phyloP scores from a whole-genome alignment of 2,888 invertebrate species.

The Beris chalybata region DNA sequence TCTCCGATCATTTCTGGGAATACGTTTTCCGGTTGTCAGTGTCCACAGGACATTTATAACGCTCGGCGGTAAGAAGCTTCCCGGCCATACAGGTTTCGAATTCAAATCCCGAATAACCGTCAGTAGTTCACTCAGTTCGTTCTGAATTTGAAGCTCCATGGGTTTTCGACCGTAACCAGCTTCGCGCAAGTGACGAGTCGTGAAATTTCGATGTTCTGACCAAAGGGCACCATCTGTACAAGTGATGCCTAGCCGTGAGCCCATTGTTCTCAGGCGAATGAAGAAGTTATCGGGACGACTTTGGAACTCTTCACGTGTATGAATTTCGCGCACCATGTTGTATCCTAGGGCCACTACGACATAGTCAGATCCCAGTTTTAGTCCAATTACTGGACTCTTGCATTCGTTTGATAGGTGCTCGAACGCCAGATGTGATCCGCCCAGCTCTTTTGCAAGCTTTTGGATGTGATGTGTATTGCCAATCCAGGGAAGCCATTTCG shows the following conservation, averaged over 20 bases:
- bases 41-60: slow-evolving; percentile 70
- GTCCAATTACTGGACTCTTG: slow-evolving; percentile 60
- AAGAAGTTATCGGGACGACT: slow-evolving; percentile 70
- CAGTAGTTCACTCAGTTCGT: slow-evolving; percentile 59
- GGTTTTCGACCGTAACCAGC: slow-evolving; percentile 62
- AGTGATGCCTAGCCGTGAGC: slow-evolving; percentile 60
- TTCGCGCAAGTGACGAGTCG: slow-evolving; percentile 59
- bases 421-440: slow-evolving; percentile 61
- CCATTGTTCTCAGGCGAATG: slow-evolving; percentile 64
- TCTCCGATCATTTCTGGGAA: slow-evolving; percentile 56
- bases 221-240: slow-evolving; percentile 63
- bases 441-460: slow-evolving; percentile 49
- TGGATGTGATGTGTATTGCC: slow-evolving; percentile 52
- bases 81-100: slow-evolving; percentile 49
- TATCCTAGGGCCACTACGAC: slow-evolving; percentile 62
- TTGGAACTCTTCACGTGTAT: slow-evolving; percentile 63
- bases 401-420: slow-evolving; percentile 57
- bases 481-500: slow-evolving; percentile 51
- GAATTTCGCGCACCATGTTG: slow-evolving; percentile 59
- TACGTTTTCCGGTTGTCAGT: slow-evolving; percentile 60
- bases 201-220: slow-evolving; percentile 62
- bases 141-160: slow-evolving; percentile 60
- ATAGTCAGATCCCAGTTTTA: slow-evolving; percentile 61
- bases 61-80: slow-evolving; percentile 58
- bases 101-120: slow-evolving; percentile 45